phyloP scores from a whole-genome alignment of 2,888 invertebrate species.

The Myopa testacea region DNA sequence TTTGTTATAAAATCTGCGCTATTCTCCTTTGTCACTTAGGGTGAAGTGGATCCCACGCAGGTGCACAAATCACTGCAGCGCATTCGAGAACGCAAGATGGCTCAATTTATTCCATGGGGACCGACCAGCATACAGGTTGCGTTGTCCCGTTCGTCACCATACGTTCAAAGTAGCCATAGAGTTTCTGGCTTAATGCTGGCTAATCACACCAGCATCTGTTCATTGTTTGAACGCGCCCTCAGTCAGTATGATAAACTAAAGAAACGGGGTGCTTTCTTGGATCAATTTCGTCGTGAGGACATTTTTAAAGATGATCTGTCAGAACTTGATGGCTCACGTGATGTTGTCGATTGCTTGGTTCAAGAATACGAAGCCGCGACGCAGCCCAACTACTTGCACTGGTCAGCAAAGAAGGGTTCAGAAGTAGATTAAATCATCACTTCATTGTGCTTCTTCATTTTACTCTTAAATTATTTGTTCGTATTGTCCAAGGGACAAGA shows the following conservation, averaged over 20 bases:
- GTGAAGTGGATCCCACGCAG: constrained; percentile 98
- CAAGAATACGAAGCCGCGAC: constrained; percentile 97
- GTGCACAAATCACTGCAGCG: constrained; percentile 97
- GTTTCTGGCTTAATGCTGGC: constrained; percentile 98
- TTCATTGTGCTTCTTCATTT: neutral
- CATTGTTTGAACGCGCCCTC: constrained; percentile 91
- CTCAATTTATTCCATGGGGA: constrained; percentile 98
- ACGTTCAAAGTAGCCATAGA: constrained; percentile 93
- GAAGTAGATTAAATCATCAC: neutral
- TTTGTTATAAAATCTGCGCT: neutral
- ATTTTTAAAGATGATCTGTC: constrained; percentile 93
- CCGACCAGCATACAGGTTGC: constrained; percentile 98
- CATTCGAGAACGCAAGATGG: constrained; percentile 93
- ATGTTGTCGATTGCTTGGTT: constrained; percentile 91
- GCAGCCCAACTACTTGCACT: constrained; percentile 86
- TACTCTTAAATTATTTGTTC: neutral
- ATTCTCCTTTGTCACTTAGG: constrained; percentile 70
- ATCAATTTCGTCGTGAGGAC: constrained; percentile 95
- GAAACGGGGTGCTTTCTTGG: constrained; percentile 96
- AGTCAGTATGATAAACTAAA: constrained; percentile 95
- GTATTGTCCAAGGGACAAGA: constrained; percentile 10
- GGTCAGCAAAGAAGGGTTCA: constrained; percentile 66
- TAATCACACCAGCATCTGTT: constrained; percentile 98
- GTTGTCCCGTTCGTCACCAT: constrained; percentile 93
- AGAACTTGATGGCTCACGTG: constrained; percentile 91